These are phyloP conservation scores for Vespertilio murinus DNA, from an alignment of 2,797 vertebrate species.

Conservation along the genomic window DNA sequence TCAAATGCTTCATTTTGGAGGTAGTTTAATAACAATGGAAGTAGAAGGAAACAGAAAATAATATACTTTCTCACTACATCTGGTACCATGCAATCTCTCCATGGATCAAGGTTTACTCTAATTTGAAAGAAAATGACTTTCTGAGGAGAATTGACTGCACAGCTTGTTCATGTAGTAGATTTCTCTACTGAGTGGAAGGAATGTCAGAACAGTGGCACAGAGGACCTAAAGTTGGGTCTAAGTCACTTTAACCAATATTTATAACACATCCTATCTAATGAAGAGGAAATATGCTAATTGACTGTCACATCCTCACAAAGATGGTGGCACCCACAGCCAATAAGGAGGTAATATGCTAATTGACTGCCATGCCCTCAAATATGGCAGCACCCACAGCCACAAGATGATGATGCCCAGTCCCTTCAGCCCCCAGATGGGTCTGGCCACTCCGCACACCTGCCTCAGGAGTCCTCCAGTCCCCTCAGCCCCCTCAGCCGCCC, in stretches of 20 bases:
- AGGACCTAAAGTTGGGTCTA: not conserved
- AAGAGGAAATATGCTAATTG: too few relatives aligned
- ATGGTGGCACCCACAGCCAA: too few relatives aligned
- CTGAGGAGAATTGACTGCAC: not conserved
- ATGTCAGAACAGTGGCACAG: not conserved
- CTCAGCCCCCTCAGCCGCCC: too few relatives aligned
- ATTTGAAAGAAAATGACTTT: not conserved
- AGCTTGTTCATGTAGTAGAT: not conserved
- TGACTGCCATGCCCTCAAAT: too few relatives aligned
- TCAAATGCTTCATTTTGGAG: not conserved
- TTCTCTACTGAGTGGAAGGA: not conserved
- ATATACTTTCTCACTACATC: not conserved
- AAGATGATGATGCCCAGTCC: too few relatives aligned
- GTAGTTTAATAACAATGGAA: not conserved
- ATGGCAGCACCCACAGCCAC: too few relatives aligned
- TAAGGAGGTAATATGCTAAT: too few relatives aligned
- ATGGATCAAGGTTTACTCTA: not conserved
- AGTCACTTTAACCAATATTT: not conserved
- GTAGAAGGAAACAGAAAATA: slow-evolving; percentile 3
- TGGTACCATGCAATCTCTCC: not conserved
- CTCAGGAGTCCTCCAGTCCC: too few relatives aligned
- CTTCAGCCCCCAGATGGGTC: too few relatives aligned
- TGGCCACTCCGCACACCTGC: too few relatives aligned
- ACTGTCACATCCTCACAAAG: too few relatives aligned
- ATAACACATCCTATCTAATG: not conserved